Conservation (phyloP, 2,888 invertebrate species). For the Myopa tessellatipennis region DNA sequence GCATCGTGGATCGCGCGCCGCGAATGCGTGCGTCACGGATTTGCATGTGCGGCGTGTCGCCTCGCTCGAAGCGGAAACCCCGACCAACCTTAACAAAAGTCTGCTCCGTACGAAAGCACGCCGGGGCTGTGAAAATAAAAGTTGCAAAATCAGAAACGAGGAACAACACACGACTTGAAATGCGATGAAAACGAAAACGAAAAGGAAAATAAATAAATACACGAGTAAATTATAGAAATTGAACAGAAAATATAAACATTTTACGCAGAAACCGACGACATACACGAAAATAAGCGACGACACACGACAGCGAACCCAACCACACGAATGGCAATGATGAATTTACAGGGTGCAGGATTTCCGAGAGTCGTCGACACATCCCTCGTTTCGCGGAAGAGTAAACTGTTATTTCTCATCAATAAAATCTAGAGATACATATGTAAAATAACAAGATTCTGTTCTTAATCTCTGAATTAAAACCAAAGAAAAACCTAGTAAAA, state of each 20-base stretch:
- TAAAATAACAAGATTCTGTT: too few species aligned
- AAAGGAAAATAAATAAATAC: background rate
- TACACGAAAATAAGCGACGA: too few species aligned
- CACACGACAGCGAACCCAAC: too few species aligned
- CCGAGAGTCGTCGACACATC: too few species aligned
- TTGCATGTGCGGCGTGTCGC: conserved; percentile 10
- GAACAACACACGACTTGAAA: background rate
- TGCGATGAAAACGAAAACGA: background rate
- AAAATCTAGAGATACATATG: too few species aligned
- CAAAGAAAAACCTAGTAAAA: too few species aligned
- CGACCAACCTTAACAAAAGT: conserved; percentile 34
- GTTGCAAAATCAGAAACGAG: conserved; percentile 5
- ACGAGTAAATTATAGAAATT: too few species aligned
- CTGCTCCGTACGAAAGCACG: background rate
- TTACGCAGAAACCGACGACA: background rate
- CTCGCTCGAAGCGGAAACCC: conserved; percentile 9
- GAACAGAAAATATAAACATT: conserved; percentile 2
- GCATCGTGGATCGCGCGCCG: conserved; percentile 3
- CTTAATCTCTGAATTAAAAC: too few species aligned
- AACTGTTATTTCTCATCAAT: too few species aligned
- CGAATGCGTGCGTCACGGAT: conserved; percentile 28
- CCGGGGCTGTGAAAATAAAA: conserved; percentile 7
- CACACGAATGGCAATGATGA: too few species aligned
- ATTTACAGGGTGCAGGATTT: too few species aligned
- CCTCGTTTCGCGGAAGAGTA: too few species aligned